These are phyloP conservation scores for Callyntrura guangdongensis DNA, from an alignment of 2,888 invertebrate species.

Conservation along the genomic window DNA sequence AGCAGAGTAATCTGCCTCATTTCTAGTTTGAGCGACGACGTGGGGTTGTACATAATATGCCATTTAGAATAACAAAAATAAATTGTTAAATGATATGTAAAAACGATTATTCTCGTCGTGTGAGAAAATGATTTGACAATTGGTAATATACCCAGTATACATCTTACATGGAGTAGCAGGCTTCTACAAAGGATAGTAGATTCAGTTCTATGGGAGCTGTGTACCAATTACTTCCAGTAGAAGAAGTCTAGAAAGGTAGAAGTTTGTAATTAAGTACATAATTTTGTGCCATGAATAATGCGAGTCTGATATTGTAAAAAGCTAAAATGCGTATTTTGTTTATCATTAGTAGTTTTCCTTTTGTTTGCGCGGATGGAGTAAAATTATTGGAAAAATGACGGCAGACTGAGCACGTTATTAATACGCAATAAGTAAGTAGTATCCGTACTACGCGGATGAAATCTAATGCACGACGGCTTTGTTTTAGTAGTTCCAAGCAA, in stretches of 20 bases:
- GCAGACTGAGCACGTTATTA: conserved; percentile 56
- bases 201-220: not conserved
- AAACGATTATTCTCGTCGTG: too few relatives aligned
- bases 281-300: conserved; percentile 5
- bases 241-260: not conserved
- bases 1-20: too few relatives aligned
- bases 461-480: conserved; percentile 6
- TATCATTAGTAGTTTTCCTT: conserved; percentile 31
- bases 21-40: too few relatives aligned
- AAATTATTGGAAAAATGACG: conserved; percentile 44
- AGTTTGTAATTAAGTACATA: not conserved
- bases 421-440: conserved; percentile 19
- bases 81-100: too few relatives aligned
- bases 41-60: too few relatives aligned
- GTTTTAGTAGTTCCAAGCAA: not conserved
- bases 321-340: conserved; percentile 8
- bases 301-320: not conserved
- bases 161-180: too few relatives aligned
- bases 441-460: not conserved
- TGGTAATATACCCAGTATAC: too few relatives aligned
- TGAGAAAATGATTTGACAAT: too few relatives aligned
- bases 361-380: not conserved
- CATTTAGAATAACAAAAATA: too few relatives aligned
- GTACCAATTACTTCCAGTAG: not conserved
- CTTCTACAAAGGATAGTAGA: too few relatives aligned